Evolutionary conservation across 2,888 invertebrate genomes (phyloP).

Genomic region (Ornithoptera priamus): DNA sequence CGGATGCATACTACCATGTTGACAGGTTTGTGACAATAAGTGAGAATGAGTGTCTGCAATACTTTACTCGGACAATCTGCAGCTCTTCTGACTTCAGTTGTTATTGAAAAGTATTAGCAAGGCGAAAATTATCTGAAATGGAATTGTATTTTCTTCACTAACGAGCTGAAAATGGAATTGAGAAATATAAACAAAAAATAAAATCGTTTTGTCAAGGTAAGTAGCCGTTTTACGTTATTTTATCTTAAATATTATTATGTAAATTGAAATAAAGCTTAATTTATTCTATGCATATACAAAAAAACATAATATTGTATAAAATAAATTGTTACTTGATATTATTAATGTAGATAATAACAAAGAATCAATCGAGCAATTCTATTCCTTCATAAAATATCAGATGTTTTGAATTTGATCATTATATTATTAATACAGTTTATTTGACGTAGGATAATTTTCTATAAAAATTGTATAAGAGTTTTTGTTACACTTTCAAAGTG

Average conservation of each 20-base stretch:
- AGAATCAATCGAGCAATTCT: no score
- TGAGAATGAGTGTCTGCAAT: conserved; percentile 51
- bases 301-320: no score
- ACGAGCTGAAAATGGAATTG: neutral
- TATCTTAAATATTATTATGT: no score
- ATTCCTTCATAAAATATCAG: no score
- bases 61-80: conserved; percentile 38
- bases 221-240: no score
- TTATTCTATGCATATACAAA: no score
- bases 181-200: neutral
- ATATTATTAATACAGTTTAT: neutral
- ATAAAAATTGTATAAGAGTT: neutral
- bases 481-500: neutral
- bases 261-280: no score
- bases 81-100: conserved; percentile 25
- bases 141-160: neutral
- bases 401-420: no score
- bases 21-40: conserved; percentile 55
- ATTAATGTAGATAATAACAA: no score
- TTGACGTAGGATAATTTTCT: neutral
- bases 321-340: no score
- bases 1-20: conserved; percentile 42
- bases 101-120: neutral
- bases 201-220: no score
- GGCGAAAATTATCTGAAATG: neutral